Base-by-base conservation (phyloP, 2,113 vertebrate genomes). In the Otolemur garnettii region DNA sequence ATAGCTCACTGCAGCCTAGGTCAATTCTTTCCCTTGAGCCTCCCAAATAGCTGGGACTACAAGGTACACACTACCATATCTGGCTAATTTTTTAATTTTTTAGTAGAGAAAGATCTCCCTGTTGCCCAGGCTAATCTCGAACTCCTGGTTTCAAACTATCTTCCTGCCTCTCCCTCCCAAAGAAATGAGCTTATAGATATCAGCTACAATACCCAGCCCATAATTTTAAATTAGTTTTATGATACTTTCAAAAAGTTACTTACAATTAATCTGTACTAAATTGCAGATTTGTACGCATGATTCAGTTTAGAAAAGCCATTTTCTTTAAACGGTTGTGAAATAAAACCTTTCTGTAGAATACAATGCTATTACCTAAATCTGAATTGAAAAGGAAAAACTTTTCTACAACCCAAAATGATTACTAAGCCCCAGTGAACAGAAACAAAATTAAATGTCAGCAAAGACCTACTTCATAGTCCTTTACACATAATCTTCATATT, bases 361-460 rank as follows among this genome's bases (percentile, higher is more conserved):
- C 53, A 85, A 88, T 15, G 14, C n/a, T 68, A 8, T 53, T 93
- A 83, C 4, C 6, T 91, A 86, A 71, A 87, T 85, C 11, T 91
- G 30, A 96, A 68, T 66, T 90, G 69, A 2, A 82, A 72, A 24
- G 7, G 64, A 94, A 90, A 80, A n/a, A 42, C 4, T 66, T 86
- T 83, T 33, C 14, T 45, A 62, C 1, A 84, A 59, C 30, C 93
- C 4, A 95, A 72, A 96, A 74, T 42, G 28, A 94, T 62, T 90
- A 66, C 57, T 74, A 90, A 87, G 15, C 19, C 10, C 19, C 10
- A 62, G 45, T 50, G 78, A 96, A 96, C 0, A 89, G 38, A 4
- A 92, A 90, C 38, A 94, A 96, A 93, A 94, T 75, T 22, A 75
- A 81, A 84, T 38, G 24, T 62, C 84, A 95, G 75, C 64, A 81